These are phyloP conservation scores for Bimastos eiseni DNA, from an alignment of 2,888 invertebrate species.

Conservation along the genomic window DNA sequence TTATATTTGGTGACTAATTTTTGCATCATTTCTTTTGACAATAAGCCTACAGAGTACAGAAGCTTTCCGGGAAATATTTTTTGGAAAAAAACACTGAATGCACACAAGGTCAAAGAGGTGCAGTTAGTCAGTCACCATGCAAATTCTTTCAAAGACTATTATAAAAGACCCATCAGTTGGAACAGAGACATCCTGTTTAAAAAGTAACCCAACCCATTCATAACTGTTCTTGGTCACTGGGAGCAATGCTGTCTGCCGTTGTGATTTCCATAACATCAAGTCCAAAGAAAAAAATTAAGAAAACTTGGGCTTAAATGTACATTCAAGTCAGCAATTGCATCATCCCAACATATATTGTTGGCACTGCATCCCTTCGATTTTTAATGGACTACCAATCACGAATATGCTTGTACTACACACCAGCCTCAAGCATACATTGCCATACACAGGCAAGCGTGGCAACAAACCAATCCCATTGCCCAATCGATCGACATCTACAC, in stretches of 20 bases:
- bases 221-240: not conserved
- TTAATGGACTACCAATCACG: not conserved
- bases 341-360: not conserved
- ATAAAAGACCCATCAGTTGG: not conserved
- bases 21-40: too few species aligned
- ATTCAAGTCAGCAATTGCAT: not conserved
- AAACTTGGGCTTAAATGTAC: not conserved
- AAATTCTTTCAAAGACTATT: not conserved
- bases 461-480: not conserved
- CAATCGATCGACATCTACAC: not conserved
- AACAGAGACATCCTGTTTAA: not conserved
- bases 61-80: too few species aligned
- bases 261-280: not conserved
- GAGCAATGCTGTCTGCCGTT: not conserved
- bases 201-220: not conserved
- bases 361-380: not conserved
- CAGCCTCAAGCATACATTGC: not conserved
- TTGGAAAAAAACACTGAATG: too few species aligned
- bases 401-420: not conserved
- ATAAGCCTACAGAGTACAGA: too few species aligned
- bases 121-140: not conserved
- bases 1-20: too few species aligned
- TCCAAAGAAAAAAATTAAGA: not conserved
- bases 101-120: too few species aligned
- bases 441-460: not conserved